These are phyloP conservation scores for Vicugna pacos DNA, from an alignment of 2,113 vertebrate genomes.

Conservation along the genomic window DNA sequence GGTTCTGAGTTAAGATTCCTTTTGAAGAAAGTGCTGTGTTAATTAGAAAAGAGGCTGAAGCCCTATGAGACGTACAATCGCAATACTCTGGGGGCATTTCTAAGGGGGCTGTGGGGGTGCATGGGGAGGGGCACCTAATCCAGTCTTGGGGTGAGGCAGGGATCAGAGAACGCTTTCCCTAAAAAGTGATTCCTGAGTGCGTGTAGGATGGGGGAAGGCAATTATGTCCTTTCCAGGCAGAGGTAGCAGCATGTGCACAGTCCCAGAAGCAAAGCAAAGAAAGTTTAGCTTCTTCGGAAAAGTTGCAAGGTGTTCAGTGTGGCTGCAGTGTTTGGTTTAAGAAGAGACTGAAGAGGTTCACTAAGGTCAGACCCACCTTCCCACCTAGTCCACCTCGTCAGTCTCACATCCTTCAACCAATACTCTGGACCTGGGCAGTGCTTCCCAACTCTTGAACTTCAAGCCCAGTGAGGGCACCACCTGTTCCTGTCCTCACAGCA, in stretches of 20 bases:
- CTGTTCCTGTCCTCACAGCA: not conserved
- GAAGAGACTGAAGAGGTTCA: not conserved
- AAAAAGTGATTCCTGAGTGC: not conserved
- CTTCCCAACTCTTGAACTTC: conserved; percentile 20
- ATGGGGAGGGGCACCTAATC: not conserved
- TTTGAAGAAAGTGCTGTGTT: conserved; percentile 1
- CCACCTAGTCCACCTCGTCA: not conserved
- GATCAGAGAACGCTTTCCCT: not conserved
- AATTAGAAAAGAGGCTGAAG: not conserved
- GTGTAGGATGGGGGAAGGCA: not conserved
- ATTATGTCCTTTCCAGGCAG: not conserved
- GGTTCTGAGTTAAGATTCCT: conserved; percentile 45
- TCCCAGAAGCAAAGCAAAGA: not conserved
- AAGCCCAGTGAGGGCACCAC: not conserved
- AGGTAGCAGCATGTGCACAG: not conserved
- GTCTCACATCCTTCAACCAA: not conserved
- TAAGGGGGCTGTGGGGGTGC: not conserved
- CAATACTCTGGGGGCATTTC: not conserved
- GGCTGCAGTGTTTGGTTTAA: not conserved
- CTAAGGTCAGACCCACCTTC: not conserved
- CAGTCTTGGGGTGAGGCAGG: not conserved
- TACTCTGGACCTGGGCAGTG: not conserved
- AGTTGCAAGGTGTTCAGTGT: not conserved
- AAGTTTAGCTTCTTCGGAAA: not conserved
- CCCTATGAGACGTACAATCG: not conserved